phyloP scores from a whole-genome alignment of 2,797 vertebrate species.

The Spinus olivaceus region DNA sequence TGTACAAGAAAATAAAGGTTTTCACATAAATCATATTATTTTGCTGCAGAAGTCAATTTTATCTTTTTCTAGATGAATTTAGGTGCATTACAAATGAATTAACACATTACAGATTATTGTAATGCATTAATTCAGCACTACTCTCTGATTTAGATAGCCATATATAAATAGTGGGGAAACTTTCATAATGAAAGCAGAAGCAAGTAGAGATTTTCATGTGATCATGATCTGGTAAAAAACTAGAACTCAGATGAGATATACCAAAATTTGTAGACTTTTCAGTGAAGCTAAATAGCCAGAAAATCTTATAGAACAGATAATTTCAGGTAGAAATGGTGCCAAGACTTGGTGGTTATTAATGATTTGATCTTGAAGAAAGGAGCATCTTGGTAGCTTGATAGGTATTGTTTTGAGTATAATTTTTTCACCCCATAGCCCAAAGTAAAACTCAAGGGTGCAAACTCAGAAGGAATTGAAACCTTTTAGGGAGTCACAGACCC shows the following conservation, averaged over 20 bases:
- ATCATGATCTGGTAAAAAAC: neutral
- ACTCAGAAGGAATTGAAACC: slow-evolving; percentile 41
- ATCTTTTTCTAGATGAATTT: neutral
- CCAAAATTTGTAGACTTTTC: neutral
- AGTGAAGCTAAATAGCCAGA: neutral
- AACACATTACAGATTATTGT: neutral
- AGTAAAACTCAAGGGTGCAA: neutral
- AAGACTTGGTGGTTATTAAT: neutral
- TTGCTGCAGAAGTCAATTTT: neutral
- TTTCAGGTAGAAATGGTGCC: neutral
- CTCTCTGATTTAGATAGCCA: neutral
- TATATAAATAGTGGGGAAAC: neutral
- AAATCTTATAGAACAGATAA: neutral
- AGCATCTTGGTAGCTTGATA: neutral
- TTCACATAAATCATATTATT: neutral
- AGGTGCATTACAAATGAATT: neutral
- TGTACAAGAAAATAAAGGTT: neutral
- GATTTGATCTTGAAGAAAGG: neutral
- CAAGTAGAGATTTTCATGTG: neutral
- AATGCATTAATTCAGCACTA: neutral
- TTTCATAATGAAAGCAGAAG: slow-evolving; percentile 50
- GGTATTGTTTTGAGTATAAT: neutral
- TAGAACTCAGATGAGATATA: neutral
- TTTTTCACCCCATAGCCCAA: neutral
- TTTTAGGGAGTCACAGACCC: neutral